Conservation (phyloP, 1,140 invertebrate species). For the Pentalonia nigronervosa region DNA sequence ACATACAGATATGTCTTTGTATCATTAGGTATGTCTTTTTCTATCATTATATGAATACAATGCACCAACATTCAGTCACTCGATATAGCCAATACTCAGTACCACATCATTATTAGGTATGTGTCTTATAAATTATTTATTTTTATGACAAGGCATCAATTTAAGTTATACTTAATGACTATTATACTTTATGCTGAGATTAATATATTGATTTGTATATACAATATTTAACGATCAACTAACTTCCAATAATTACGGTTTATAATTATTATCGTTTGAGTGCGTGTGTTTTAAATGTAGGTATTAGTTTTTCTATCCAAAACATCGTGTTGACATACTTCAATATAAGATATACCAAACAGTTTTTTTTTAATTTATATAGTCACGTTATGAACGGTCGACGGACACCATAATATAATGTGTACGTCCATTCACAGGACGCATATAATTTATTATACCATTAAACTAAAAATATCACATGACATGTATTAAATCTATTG, state of each 20-base stretch:
- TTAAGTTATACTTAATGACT: background rate
- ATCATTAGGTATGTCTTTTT: too few relatives aligned
- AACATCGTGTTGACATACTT: background rate
- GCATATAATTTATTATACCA: background rate
- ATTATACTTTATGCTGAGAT: background rate
- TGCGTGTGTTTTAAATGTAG: background rate
- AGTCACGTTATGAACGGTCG: background rate
- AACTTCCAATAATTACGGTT: background rate
- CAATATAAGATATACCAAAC: background rate
- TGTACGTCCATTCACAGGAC: background rate
- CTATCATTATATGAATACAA: too few relatives aligned
- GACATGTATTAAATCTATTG: background rate
- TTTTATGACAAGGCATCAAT: background rate
- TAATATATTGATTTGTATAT: background rate
- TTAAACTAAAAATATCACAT: background rate
- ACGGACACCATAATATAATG: background rate
- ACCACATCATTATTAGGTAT: background rate
- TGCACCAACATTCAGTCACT: too few relatives aligned
- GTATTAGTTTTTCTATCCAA: background rate
- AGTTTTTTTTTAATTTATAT: background rate
- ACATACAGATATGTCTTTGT: too few relatives aligned
- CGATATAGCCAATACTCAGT: too few relatives aligned
- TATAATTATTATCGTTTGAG: background rate
- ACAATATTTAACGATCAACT: background rate
- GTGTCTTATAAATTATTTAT: too few relatives aligned